phyloP scores from a whole-genome alignment of 1,140 invertebrate species.

The Drosophila lacteicornis region DNA sequence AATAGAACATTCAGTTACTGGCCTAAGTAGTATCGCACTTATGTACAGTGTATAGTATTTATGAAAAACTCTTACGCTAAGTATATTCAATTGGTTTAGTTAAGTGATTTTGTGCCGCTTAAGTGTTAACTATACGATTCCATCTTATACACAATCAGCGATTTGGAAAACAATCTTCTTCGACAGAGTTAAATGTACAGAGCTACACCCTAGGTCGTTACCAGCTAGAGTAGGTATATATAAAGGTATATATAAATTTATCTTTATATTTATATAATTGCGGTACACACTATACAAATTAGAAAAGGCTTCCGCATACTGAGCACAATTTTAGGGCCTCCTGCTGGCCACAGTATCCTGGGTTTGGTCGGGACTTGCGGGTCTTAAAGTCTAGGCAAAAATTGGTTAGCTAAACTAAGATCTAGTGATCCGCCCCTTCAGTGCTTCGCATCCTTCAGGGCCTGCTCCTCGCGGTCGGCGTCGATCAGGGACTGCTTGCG shows the following conservation, averaged over 20 bases:
- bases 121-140: slow-evolving; percentile 76
- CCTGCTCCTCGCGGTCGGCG: slow-evolving; percentile 76
- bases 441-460: slow-evolving; percentile 76
- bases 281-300: slow-evolving; percentile 37
- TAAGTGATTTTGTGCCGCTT: slow-evolving; percentile 82
- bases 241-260: slow-evolving; percentile 29
- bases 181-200: slow-evolving; percentile 35
- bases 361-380: slow-evolving; percentile 8
- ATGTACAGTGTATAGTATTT: slow-evolving; percentile 33
- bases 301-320: slow-evolving; percentile 61
- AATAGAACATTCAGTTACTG: slow-evolving; percentile 51
- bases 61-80: slow-evolving; percentile 48
- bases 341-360: slow-evolving; percentile 19
- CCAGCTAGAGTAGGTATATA: slow-evolving; percentile 39
- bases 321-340: slow-evolving; percentile 53
- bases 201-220: slow-evolving; percentile 42
- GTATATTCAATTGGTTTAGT: slow-evolving; percentile 61
- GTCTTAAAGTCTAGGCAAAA: slow-evolving; percentile 46
- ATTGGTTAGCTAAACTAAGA: slow-evolving; percentile 73
- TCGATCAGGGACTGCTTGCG: slow-evolving; percentile 79
- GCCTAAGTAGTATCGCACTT: slow-evolving; percentile 41
- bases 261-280: slow-evolving; percentile 9
- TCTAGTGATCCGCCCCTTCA: slow-evolving; percentile 49
- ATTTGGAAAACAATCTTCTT: slow-evolving; percentile 53
- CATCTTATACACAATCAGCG: slow-evolving; percentile 32